phyloP scores from a whole-genome alignment of 2,113 vertebrate genomes.

The Motacilla alba region DNA sequence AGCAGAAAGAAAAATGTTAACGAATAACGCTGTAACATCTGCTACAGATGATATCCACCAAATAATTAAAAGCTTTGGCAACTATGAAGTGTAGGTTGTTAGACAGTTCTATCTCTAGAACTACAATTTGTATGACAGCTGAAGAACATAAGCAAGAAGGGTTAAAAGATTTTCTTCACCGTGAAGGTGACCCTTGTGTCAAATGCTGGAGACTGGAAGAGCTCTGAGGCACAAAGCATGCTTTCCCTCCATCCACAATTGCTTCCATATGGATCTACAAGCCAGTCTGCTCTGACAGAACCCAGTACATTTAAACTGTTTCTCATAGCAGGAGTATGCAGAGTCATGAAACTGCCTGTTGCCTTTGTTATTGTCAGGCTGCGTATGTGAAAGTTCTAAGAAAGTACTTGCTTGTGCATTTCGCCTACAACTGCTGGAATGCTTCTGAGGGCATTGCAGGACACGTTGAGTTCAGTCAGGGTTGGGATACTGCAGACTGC shows the following conservation, averaged over 20 bases:
- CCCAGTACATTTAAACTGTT: background rate
- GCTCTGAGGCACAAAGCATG: background rate
- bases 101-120: background rate
- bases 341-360: background rate
- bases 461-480: constrained; percentile 92
- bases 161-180: background rate
- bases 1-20: background rate
- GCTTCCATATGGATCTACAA: background rate
- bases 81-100: background rate
- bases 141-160: background rate
- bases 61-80: background rate
- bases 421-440: constrained; percentile 82
- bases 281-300: background rate
- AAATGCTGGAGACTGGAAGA: background rate
- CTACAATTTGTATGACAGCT: background rate
- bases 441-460: constrained; percentile 86
- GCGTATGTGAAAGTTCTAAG: background rate
- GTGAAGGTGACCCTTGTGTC: background rate
- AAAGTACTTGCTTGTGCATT: constrained; percentile 87
- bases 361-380: background rate
- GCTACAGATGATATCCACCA: background rate
- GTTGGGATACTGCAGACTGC: constrained; percentile 88
- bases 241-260: background rate
- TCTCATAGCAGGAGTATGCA: background rate
- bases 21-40: background rate